Evolutionary conservation across 2,888 invertebrate genomes (phyloP).

Genomic region (Caradrina clavipalpis): DNA sequence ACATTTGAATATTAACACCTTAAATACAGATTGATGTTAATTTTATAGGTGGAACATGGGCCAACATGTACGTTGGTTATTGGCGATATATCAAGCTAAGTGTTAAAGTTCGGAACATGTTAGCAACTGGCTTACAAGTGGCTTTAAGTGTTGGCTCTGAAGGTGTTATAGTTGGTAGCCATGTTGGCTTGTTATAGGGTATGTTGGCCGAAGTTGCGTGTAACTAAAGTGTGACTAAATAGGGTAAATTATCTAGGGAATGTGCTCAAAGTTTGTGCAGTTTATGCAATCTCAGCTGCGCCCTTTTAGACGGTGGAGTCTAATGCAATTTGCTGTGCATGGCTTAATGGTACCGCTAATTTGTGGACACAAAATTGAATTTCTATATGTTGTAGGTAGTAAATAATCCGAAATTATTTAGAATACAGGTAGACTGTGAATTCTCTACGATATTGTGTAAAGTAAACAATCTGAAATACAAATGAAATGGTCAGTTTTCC

Average conservation of each 20-base stretch:
- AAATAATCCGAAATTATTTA: no score
- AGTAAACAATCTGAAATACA: no score
- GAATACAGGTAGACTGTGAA: no score
- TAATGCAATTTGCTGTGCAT: constrained; percentile 18
- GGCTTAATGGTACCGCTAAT: background rate
- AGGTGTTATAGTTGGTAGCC: constrained; percentile 56
- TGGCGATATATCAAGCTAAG: constrained; percentile 76
- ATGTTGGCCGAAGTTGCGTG: constrained; percentile 38
- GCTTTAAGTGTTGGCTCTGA: constrained; percentile 48
- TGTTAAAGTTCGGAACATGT: constrained; percentile 70
- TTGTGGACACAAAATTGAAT: background rate
- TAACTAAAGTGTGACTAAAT: constrained; percentile 48
- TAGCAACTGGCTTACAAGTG: constrained; percentile 60
- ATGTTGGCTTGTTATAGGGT: constrained; percentile 41
- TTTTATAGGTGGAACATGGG: constrained; percentile 46
- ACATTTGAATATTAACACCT: constrained; percentile 36
- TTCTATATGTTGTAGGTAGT: background rate
- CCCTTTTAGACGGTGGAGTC: constrained; percentile 23
- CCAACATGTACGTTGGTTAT: constrained; percentile 58
- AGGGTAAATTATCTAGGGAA: constrained; percentile 40
- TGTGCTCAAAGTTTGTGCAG: constrained; percentile 35
- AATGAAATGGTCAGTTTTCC: no score
- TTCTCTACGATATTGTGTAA: no score
- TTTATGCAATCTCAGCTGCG: constrained; percentile 35
- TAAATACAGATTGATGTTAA: constrained; percentile 55